Conservation (phyloP, 2,888 invertebrate species). For the Heliconius erato region DNA sequence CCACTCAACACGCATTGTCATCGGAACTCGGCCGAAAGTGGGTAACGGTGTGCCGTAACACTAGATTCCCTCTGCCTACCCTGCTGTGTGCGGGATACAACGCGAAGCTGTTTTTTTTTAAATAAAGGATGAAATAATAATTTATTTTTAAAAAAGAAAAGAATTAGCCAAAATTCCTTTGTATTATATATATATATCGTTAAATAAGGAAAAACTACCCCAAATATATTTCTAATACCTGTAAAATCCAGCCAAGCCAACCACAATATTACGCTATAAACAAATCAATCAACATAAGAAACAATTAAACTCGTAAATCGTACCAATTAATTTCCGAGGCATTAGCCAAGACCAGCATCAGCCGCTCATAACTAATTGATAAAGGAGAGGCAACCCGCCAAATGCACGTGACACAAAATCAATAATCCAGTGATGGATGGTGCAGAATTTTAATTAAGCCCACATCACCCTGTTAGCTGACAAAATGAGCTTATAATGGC, state of each 20-base stretch:
- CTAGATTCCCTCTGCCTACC: too few species aligned
- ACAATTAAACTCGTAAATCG: conserved; percentile 41
- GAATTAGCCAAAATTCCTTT: too few species aligned
- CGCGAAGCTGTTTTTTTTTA: too few species aligned
- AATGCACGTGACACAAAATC: conserved; percentile 81
- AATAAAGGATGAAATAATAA: too few species aligned
- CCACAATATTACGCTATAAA: background rate
- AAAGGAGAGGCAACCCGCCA: conserved; percentile 69
- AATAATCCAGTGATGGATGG: conserved; percentile 81
- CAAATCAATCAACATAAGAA: conserved; percentile 15
- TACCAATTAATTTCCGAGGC: conserved; percentile 45
- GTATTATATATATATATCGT: too few species aligned
- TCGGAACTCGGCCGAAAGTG: too few species aligned
- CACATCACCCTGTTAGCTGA: conserved; percentile 78
- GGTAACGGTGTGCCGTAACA: too few species aligned
- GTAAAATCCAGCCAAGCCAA: background rate
- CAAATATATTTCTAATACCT: background rate
- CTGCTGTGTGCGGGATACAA: too few species aligned
- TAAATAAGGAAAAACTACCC: too few species aligned
- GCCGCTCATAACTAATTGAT: conserved; percentile 73
- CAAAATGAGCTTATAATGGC: conserved; percentile 81
- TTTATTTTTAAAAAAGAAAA: too few species aligned
- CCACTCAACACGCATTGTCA: too few species aligned
- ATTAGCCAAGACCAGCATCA: conserved; percentile 57
- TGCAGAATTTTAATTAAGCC: conserved; percentile 82